Base-by-base conservation (phyloP, 2,888 invertebrate species). In the Amiota minor region DNA sequence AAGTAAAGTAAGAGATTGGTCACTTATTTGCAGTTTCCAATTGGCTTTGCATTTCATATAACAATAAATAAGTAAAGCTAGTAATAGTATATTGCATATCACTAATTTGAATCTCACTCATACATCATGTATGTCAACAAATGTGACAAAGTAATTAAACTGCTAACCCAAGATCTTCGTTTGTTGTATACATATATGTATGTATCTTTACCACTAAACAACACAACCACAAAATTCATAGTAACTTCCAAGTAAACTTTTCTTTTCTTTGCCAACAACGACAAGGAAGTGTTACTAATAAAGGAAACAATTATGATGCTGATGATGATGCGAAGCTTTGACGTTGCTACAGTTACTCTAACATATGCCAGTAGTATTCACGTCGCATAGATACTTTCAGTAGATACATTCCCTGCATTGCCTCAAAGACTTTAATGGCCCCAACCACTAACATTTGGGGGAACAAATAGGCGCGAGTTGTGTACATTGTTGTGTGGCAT, bases 121-220 rank as follows among this genome's bases (percentile, higher is more conserved):
- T 62, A 62, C 62, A n/a, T 45, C 62, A 62, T 14, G 62, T 35
- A 45, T 62, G 62, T n/a, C 62, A 62, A 2, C 62, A 62, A 62
- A 62, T 62, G 62, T 62, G 23, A 45, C 62, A 45, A 45, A 62
- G n/a, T 62, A 62, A 62, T 62, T 62, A 62, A 62, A 35, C 23
- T 12, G 50, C 18, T 47, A 47, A 46, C 16, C 46, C 18, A 46
- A 65, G 16, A 59, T 16, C 10, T 2, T 18, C 12, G 4, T 59
- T 16, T 16, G 3, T 18, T 18, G 20, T 59, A 11, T 59, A 53
- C 14, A 23, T 20, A 18, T 47, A 16, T 47, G n/a, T 16, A 64
- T 1, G 16, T 47, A 46, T 11, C 46, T 49, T 47, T 12, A 62
- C 35, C 59, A 59, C n/a, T 16, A 14, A 59, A 11, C n/a, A 18